Evolutionary conservation across 2,888 invertebrate genomes (phyloP).

Genomic region (Liposcelis brunnea): DNA sequence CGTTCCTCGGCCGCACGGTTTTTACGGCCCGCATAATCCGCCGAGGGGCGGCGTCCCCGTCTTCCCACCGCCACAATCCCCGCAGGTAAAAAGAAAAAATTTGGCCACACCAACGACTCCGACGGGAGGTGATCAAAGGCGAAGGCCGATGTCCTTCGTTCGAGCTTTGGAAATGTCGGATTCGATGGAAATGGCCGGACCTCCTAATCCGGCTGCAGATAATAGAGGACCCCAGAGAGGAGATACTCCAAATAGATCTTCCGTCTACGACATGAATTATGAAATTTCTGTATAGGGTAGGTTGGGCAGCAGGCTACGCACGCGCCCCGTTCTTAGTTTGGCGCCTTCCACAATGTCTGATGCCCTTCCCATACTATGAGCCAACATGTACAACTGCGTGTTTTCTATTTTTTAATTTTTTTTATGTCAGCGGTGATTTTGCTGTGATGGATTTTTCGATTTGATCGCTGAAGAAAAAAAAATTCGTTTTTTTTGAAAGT

Average conservation of each 20-base stretch:
- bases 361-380: too few species aligned
- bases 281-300: constrained; percentile 78
- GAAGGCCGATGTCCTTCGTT: constrained; percentile 75
- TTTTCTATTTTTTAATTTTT: too few species aligned
- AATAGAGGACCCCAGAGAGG: constrained; percentile 23
- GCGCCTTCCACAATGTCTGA: neutral
- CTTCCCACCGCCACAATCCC: constrained; percentile 39
- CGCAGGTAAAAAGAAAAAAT: constrained; percentile 38
- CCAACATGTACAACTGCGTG: too few species aligned
- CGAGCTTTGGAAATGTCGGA: constrained; percentile 80
- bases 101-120: constrained; percentile 27
- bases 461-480: too few species aligned
- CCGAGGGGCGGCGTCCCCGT: constrained; percentile 49
- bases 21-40: constrained; percentile 36
- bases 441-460: too few species aligned
- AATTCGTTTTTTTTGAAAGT: too few species aligned
- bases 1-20: constrained; percentile 28
- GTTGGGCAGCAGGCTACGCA: constrained; percentile 13
- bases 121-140: constrained; percentile 30
- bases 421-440: too few species aligned
- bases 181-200: constrained; percentile 55
- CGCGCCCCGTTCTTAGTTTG: neutral
- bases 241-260: constrained; percentile 64
- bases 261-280: constrained; percentile 88
- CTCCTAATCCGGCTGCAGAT: constrained; percentile 15